Evolutionary conservation across 2,888 invertebrate genomes (phyloP), one percentile per base, ranked within the genome.

Genomic region (Drosophila dives): DNA sequence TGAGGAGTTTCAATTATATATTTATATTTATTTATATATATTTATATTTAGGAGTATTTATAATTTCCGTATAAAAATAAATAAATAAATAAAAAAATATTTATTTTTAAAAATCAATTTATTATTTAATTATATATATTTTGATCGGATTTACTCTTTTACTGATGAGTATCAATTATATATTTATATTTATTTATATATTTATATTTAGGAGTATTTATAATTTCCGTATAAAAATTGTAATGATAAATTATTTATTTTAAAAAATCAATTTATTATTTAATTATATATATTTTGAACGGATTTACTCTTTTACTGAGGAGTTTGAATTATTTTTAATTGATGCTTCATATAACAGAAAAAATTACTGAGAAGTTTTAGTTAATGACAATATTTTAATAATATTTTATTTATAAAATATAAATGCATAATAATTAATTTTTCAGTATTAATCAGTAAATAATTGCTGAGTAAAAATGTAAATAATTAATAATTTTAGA

Each of bases 361-460:
- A 20, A n/a, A n/a, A n/a, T n/a, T 0, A 20, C 20, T 20, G 7
- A 0, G 0, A 42, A 20, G 3, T 42, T 12, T 20, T 12, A 3
- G 12, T 12, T 42, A 42, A 3, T 11, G 20, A 6, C 5, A 20
- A 12, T 6, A 12, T 12, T 42, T 7, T 7, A 15, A 12, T 3
- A 20, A 12, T 3, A 2, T 12, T 20, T 45, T 3, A 12, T 20
- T 45, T 20, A 12, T 7, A 1, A 12, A 20, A 3, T 7, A 7
- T 45, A 45, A 45, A 20, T 20, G 3, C 20, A 15, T 42, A 11
- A 2, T n/a, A 42, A 42, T 6, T 11, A 5, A 11, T 17, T 11
- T 15, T 2, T 1, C 7, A 45, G 20, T 20, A 3, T 1, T 12
- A 8, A 17, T 38, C 17, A 0, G 38, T 2, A 20, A 1, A 20